These are phyloP conservation scores for Cephus nigrinus DNA, from an alignment of 2,888 invertebrate genomes.

Conservation along the genomic window DNA sequence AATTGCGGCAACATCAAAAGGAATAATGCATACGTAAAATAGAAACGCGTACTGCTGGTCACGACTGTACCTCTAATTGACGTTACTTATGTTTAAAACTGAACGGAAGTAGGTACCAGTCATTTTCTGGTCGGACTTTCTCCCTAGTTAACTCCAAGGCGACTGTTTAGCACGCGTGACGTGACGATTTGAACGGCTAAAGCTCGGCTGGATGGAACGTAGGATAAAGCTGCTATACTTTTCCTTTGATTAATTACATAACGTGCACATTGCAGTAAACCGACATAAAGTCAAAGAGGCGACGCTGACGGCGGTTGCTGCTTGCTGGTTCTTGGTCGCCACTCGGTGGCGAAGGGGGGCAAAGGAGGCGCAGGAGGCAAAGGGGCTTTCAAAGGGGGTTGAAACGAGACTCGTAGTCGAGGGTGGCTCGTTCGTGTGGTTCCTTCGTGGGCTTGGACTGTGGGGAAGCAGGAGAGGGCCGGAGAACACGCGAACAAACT, in stretches of 20 bases:
- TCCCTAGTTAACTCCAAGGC: neutral
- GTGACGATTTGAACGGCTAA: neutral
- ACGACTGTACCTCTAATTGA: neutral
- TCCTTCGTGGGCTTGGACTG: neutral
- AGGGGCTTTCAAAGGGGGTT: neutral
- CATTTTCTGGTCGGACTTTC: neutral
- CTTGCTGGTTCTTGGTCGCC: neutral
- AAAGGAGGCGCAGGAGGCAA: constrained; percentile 12
- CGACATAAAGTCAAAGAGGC: constrained; percentile 18
- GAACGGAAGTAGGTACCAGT: neutral
- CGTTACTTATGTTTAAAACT: neutral
- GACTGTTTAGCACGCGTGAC: neutral
- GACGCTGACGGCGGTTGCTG: constrained; percentile 6
- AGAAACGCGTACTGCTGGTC: no score
- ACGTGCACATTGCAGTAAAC: constrained; percentile 5
- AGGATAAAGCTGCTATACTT: constrained; percentile 8
- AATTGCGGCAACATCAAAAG: neutral
- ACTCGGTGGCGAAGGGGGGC: neutral
- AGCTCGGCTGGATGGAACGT: neutral
- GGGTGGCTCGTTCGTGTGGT: neutral
- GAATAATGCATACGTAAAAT: neutral
- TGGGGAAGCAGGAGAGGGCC: constrained; percentile 16
- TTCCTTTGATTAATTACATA: constrained; percentile 31
- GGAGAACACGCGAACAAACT: constrained; percentile 35
- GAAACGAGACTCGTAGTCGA: no score